Base-by-base conservation (phyloP, 1,140 invertebrate genomes). In the Pectinophora gossypiella region DNA sequence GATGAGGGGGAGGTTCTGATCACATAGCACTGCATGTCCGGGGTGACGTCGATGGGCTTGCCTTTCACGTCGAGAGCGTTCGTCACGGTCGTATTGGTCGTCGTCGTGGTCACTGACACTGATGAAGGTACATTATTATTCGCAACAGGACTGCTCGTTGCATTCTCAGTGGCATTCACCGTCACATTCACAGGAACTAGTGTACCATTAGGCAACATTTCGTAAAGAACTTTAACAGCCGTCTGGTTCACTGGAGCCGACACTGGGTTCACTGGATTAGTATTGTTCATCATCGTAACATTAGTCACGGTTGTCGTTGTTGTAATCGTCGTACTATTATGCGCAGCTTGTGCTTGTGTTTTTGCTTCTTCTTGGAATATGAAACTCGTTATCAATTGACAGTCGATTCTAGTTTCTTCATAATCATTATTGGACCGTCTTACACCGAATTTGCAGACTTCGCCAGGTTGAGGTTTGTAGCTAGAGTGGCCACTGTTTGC, bases 351-450 rank as follows among this genome's bases (percentile, higher is more conserved):
- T n/a, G 15, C n/a, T 47, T 48, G 16, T 40, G 49, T 23, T 56
- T 76, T 73, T 6, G 60, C 66, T 46, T 77, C 61, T 16, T 76
- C 77, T 61, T 71, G 48, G 20, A 68, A 73, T 45, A 85, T 87
- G 27, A 84, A 85, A 60, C 78, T 82, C 0, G 71, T 68, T 47
- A 86, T 86, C 22, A 86, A 58, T 20, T 81, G 62, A 51, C 83
- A 86, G 48, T 86, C 74, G 21, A 86, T 86, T 70, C 54, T 83
- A 0, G 83, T 86, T 65, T 84, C 80, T 55, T 86, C 79, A 42
- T 82, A 83, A 54, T 85, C 80, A 12, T 80, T 81, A 50, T 84
- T 86, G 19, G 76, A 76, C 58, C 76, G 80, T 56, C 69, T 80
- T 13, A 87, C 38, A 12, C 70, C 83, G 48, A 87, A 84, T 62